These are phyloP conservation scores for Apamea sordens DNA, from an alignment of 2,888 invertebrate species.

Conservation along the genomic window DNA sequence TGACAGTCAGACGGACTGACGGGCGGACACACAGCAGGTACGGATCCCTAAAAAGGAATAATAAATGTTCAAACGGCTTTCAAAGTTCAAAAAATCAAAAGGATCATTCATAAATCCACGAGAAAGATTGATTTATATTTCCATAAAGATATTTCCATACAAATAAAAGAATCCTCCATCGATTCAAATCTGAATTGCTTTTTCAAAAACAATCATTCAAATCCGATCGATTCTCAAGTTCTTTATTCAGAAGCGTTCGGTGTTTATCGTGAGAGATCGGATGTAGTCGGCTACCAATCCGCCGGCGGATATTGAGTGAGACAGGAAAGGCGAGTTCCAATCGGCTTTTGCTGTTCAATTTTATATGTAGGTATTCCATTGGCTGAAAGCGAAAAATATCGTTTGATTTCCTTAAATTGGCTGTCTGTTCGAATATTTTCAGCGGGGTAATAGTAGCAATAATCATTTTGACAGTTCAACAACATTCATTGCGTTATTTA, in stretches of 20 bases:
- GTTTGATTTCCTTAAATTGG: background rate
- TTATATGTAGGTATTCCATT: constrained; percentile 36
- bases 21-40: no score
- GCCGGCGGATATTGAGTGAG: constrained; percentile 59
- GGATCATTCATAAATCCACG: constrained; percentile 32
- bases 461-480: background rate
- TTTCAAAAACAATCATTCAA: constrained; percentile 50
- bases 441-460: background rate
- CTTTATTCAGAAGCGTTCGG: constrained; percentile 54
- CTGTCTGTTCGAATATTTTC: background rate
- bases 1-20: no score
- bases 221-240: constrained; percentile 40
- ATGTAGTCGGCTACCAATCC: constrained; percentile 54
- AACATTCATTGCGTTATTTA: background rate
- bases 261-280: constrained; percentile 56
- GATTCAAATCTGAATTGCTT: constrained; percentile 17
- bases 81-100: constrained; percentile 22
- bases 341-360: constrained; percentile 28
- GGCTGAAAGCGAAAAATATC: constrained; percentile 6
- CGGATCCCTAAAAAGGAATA: background rate
- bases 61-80: constrained; percentile 15
- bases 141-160: constrained; percentile 37
- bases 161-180: constrained; percentile 14
- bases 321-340: constrained; percentile 37
- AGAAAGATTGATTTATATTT: constrained; percentile 20